phyloP scores from a whole-genome alignment of 2,113 vertebrate species.

The Muntiacus muntjak region DNA sequence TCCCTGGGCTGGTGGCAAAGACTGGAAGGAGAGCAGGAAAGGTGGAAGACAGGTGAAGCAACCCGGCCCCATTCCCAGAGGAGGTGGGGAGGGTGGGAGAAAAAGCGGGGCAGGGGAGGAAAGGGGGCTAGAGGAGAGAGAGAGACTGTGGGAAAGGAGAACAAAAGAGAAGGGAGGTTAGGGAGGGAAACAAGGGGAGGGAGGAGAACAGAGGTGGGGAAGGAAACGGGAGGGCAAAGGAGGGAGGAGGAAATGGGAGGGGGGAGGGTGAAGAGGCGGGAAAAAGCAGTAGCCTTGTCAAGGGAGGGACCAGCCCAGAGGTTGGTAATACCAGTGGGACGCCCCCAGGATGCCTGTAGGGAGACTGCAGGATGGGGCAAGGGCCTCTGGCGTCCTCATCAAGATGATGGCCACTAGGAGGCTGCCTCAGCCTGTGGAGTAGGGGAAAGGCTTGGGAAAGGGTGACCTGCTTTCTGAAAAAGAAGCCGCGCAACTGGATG shows the following conservation, averaged over 20 bases:
- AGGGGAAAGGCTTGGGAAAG: not conserved
- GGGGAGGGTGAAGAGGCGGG: fast-evolving
- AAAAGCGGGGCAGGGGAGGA: not conserved
- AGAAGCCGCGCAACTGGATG: not conserved
- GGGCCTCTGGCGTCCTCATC: not conserved
- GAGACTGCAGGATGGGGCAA: not conserved
- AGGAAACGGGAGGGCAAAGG: not conserved
- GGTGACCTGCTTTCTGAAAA: not conserved
- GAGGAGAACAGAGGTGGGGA: not conserved
- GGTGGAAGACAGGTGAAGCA: not conserved
- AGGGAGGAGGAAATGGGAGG: not conserved
- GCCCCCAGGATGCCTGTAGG: no score
- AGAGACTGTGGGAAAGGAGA: not conserved
- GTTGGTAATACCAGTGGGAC: not conserved
- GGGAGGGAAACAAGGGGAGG: not conserved
- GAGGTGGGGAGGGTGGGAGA: no score
- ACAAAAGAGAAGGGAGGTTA: not conserved
- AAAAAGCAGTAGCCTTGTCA: not conserved
- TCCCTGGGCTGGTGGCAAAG: not conserved
- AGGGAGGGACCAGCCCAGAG: not conserved
- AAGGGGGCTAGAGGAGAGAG: not conserved
- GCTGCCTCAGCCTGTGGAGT: not conserved
- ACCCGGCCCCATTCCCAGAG: not conserved
- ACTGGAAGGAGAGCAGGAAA: not conserved
- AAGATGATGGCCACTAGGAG: not conserved